Evolutionary conservation across 2,113 vertebrate species (phyloP).

Genomic region (Dunckerocampus dactyliophorus): DNA sequence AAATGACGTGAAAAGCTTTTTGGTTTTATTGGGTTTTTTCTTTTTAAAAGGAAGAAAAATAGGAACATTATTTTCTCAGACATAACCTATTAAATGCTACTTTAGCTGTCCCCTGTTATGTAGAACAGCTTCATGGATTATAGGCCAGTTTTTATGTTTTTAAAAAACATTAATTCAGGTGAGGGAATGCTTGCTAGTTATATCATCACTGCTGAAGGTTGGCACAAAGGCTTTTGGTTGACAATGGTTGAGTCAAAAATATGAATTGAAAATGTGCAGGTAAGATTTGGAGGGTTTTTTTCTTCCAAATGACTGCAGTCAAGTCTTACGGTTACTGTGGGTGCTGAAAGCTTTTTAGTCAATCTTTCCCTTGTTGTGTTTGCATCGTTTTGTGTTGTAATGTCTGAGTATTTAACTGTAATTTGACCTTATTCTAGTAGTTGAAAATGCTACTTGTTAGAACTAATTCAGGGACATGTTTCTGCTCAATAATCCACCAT

Average conservation of each 20-base stretch:
- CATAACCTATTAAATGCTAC: background rate
- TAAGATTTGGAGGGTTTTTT: background rate
- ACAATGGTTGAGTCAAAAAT: background rate
- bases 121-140: conserved; percentile 31
- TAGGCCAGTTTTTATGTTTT: conserved; percentile 30
- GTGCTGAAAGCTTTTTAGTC: conserved; percentile 16
- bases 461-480: conserved; percentile 66
- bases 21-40: conserved; percentile 10
- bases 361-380: conserved; percentile 44
- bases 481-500: conserved; percentile 53
- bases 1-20: conserved; percentile 29
- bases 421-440: conserved; percentile 55
- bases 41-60: background rate
- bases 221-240: background rate
- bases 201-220: conserved; percentile 22
- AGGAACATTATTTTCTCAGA: background rate
- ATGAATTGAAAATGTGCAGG: background rate
- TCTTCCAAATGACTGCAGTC: conserved; percentile 9
- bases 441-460: conserved; percentile 54
- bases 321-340: conserved; percentile 19
- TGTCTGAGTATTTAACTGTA: conserved; percentile 59
- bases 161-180: too few relatives aligned
- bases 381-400: conserved; percentile 57
- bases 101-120: background rate
- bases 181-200: background rate